Conservation (phyloP, 2,797 vertebrate species). For the Pseudopleuronectes americanus region DNA sequence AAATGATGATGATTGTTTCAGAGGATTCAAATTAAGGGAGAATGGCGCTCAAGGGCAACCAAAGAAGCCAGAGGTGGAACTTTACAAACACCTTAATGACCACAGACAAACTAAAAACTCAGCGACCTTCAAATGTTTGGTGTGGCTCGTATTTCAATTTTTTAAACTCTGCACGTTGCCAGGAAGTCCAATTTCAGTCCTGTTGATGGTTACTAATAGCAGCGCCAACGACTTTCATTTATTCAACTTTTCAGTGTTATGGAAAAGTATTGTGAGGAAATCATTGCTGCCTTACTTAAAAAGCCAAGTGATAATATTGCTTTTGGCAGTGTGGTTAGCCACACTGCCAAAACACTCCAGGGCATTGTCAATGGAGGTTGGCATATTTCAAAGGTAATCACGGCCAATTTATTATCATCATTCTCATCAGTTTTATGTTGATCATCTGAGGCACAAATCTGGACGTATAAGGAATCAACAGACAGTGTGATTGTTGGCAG, state of each 20-base stretch:
- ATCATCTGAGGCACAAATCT: conserved; percentile 5
- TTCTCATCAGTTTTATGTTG: neutral
- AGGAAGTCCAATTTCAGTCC: conserved; percentile 1
- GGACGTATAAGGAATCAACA: neutral
- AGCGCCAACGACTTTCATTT: neutral
- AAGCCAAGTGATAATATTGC: neutral
- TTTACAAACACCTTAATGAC: no score
- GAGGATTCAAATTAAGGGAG: conserved; percentile 21
- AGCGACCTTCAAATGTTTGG: neutral
- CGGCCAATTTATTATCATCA: neutral
- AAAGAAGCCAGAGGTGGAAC: neutral
- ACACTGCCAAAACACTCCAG: neutral
- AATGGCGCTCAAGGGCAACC: conserved; percentile 10
- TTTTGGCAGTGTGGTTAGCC: neutral
- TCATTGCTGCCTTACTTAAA: neutral
- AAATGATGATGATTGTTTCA: conserved; percentile 46
- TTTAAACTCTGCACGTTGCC: neutral
- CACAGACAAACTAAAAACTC: neutral
- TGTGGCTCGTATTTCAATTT: neutral
- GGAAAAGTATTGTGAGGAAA: neutral
- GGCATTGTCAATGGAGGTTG: neutral
- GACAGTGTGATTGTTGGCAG: neutral
- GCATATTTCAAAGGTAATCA: neutral
- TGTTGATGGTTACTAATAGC: neutral
- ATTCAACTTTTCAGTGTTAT: conserved; percentile 6